Conservation (phyloP, 2,888 invertebrate species). For the Euproctis similis region DNA sequence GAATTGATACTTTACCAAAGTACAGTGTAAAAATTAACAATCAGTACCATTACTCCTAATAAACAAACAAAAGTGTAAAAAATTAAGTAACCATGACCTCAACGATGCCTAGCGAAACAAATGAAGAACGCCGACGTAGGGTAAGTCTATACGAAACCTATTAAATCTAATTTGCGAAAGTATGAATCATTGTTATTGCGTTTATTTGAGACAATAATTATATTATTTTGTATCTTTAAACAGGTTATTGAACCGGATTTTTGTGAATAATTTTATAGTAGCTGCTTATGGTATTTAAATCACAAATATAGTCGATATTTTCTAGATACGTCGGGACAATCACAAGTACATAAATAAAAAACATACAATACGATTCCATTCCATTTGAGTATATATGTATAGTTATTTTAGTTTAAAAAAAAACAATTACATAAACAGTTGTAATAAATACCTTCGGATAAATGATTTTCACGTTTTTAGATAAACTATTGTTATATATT, state of each 20-base stretch:
- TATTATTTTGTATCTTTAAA: slow-evolving; percentile 10
- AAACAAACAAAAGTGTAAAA: background rate
- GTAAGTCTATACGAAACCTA: slow-evolving; percentile 40
- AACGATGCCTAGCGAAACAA: slow-evolving; percentile 54
- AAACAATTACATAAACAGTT: too few relatives aligned
- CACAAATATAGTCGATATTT: too few relatives aligned
- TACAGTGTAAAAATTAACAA: slow-evolving; percentile 1
- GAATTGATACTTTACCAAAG: background rate
- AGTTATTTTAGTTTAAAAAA: too few relatives aligned
- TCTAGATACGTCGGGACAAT: too few relatives aligned
- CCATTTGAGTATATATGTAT: too few relatives aligned
- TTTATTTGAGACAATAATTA: slow-evolving; percentile 18
- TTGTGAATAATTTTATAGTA: slow-evolving; percentile 1
- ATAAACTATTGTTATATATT: too few relatives aligned
- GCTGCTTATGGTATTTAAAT: too few relatives aligned
- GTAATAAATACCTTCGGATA: too few relatives aligned
- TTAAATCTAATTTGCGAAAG: slow-evolving; percentile 8
- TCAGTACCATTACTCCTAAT: background rate
- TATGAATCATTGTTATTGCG: slow-evolving; percentile 38
- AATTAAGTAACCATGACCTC: slow-evolving; percentile 45
- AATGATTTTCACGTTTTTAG: too few relatives aligned
- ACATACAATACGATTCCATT: too few relatives aligned
- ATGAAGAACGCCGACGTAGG: slow-evolving; percentile 67
- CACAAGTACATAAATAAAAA: too few relatives aligned
- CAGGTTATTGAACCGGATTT: slow-evolving; percentile 23